Evolutionary conservation across 2,888 invertebrate genomes (phyloP).

Genomic region (Cyaniris semiargus): DNA sequence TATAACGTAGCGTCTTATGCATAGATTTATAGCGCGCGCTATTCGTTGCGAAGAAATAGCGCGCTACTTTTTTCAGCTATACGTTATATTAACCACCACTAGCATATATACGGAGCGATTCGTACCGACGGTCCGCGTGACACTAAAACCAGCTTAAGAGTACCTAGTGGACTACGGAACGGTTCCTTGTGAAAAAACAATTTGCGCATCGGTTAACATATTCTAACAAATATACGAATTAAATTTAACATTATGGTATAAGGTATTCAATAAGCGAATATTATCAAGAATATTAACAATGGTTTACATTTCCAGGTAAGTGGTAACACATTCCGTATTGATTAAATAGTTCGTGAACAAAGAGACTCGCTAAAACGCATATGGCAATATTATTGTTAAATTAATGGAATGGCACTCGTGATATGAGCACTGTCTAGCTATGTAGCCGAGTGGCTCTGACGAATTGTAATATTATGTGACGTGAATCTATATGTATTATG

Average conservation of each 20-base stretch:
- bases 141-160: no score
- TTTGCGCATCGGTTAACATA: background rate
- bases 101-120: no score
- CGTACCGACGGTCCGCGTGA: no score
- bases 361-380: background rate
- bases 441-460: background rate
- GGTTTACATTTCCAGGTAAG: slow-evolving; percentile 9
- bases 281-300: slow-evolving; percentile 42
- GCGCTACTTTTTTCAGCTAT: no score
- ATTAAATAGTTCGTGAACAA: background rate
- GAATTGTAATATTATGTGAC: no score
- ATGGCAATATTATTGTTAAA: slow-evolving; percentile 21
- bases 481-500: no score
- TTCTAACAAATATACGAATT: background rate
- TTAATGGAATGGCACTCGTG: slow-evolving; percentile 1
- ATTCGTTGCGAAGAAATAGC: no score
- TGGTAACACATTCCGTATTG: background rate
- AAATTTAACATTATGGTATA: background rate
- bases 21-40: no score
- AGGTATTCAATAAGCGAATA: slow-evolving; percentile 38
- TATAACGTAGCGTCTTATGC: no score
- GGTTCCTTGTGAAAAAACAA: background rate
- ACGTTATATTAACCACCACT: no score
- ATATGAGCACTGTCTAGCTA: background rate
- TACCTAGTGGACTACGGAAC: no score